Evolutionary conservation across 64 coral and sea anemone genomes (phyloP).

Genomic region (Montipora cactus): DNA sequence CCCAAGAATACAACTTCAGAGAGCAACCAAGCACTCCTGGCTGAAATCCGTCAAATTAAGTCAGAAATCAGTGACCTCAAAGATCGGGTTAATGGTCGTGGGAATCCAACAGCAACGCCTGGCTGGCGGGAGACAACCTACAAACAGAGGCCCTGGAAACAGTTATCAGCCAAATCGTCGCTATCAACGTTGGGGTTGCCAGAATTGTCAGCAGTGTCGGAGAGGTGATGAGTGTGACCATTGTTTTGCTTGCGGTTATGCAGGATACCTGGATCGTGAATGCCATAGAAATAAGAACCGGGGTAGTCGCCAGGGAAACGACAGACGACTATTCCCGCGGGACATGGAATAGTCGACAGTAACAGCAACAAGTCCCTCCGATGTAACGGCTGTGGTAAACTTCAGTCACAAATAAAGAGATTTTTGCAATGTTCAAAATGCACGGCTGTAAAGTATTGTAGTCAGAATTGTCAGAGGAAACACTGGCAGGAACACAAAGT

Average conservation of each 20-base stretch:
- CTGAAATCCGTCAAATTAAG: conserved; percentile 25
- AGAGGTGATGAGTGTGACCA: conserved; percentile 32
- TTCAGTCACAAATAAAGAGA: background rate
- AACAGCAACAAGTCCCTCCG: conserved; percentile 40
- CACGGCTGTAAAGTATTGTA: too few relatives aligned
- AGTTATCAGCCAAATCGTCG: too few relatives aligned
- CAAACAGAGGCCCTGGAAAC: too few relatives aligned
- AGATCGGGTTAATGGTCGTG: background rate
- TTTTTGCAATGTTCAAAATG: too few relatives aligned
- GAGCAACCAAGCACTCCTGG: background rate
- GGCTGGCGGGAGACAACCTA: too few relatives aligned
- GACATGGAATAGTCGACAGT: conserved; percentile 58
- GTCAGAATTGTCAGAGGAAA: too few relatives aligned
- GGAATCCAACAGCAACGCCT: background rate
- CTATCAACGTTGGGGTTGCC: background rate
- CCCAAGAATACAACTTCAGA: background rate
- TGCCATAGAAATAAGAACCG: background rate
- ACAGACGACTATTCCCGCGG: background rate
- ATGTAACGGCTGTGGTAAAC: conserved; percentile 52
- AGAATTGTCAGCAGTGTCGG: background rate
- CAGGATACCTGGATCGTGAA: background rate
- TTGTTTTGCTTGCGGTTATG: conserved; percentile 43
- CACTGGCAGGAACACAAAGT: too few relatives aligned
- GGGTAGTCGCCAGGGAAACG: conserved; percentile 55
- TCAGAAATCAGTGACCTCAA: background rate